A percentile compares a stretch with the other conserved stretches of the same genome.
Conservation (phyloP, 2,113 vertebrate species). For the Cinclus mexicanus region DNA sequence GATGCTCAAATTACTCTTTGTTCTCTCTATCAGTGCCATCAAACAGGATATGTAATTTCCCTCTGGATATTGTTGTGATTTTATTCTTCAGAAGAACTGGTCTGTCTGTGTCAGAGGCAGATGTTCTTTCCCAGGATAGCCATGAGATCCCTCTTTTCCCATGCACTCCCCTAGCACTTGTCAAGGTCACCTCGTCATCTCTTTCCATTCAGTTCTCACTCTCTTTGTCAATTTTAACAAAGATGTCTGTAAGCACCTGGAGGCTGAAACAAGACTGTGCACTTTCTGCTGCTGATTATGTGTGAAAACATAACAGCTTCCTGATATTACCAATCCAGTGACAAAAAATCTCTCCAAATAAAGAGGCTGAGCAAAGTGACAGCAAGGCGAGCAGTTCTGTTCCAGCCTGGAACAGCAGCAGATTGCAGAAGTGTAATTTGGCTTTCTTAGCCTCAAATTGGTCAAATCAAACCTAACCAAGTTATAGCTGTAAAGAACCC, state of each 20-base stretch:
- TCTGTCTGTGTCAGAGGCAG: neutral
- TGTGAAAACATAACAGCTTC: slow-evolving; percentile 39
- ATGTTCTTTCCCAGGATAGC: neutral
- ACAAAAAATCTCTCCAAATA: neutral
- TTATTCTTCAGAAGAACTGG: neutral
- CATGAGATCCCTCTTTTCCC: neutral
- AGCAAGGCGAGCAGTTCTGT: neutral
- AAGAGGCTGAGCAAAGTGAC: neutral
- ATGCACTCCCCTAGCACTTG: neutral
- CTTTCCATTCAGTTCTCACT: neutral
- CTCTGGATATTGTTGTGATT: neutral
- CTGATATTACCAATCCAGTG: neutral
- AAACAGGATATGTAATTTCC: neutral
- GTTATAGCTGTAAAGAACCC: neutral
- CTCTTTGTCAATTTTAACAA: neutral
- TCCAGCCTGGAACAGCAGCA: neutral
- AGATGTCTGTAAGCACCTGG: neutral
- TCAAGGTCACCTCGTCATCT: neutral
- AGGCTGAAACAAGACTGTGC: neutral
- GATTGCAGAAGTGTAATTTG: neutral
- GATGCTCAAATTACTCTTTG: neutral
- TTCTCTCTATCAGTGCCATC: neutral
- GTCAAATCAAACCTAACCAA: neutral
- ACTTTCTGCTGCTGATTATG: neutral
- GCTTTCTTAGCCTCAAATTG: neutral